Evolutionary conservation across 2,797 vertebrate genomes (phyloP).

Genomic region (Silurus lanzhouensis): DNA sequence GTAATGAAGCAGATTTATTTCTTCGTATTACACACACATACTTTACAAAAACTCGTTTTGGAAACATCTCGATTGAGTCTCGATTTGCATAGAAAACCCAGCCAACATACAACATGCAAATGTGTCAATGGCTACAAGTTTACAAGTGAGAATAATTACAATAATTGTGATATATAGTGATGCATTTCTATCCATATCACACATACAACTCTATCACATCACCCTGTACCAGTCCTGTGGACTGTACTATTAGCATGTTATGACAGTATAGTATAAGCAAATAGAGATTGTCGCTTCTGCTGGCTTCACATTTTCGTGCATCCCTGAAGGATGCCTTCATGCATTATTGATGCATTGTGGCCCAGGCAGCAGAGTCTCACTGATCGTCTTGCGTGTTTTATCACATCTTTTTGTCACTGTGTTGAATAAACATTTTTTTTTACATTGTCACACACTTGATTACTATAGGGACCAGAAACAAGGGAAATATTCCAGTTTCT

Average conservation of each 20-base stretch:
- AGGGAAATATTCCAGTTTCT: not conserved
- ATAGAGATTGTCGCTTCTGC: constrained; percentile 41
- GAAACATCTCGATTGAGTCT: constrained; percentile 37
- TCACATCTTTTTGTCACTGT: constrained; percentile 22
- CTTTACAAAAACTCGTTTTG: constrained; percentile 12
- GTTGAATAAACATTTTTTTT: not conserved
- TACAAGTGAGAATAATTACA: not conserved
- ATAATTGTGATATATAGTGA: not conserved
- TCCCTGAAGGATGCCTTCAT: constrained; percentile 42
- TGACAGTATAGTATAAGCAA: constrained; percentile 51
- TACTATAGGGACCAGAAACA: not conserved
- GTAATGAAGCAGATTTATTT: not conserved
- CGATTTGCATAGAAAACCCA: constrained; percentile 2
- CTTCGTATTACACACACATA: not conserved
- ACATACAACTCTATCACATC: not conserved
- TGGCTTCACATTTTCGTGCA: constrained; percentile 5
- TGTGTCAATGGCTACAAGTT: not conserved
- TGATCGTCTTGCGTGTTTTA: constrained; percentile 13
- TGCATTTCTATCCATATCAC: constrained; percentile 7
- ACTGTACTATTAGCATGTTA: constrained; percentile 46
- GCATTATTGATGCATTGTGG: constrained; percentile 47
- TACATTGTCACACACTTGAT: not conserved
- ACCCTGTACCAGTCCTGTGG: not conserved
- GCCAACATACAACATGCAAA: too few relatives aligned
- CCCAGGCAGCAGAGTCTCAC: constrained; percentile 34